A percentile compares a stretch with the other conserved stretches of the same genome.
Conservation (phyloP, 64 coral and sea anemone species). For the Acropora yongei region DNA sequence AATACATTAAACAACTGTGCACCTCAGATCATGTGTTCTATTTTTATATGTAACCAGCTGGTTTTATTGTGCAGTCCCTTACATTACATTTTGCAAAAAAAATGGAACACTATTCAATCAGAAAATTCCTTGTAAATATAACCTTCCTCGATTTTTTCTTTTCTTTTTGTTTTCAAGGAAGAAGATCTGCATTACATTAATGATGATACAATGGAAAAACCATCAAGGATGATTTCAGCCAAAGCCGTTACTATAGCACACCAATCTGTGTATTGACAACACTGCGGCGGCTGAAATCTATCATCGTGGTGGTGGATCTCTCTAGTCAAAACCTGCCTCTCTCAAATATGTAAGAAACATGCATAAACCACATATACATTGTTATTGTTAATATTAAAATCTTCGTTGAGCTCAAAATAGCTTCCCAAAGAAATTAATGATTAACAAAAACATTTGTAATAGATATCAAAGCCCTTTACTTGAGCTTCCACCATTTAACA, state of each 20-base stretch:
- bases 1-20: not conserved
- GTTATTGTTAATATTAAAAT: not conserved
- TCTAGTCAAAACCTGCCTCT: not conserved
- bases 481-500: not conserved
- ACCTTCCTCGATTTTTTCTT: not conserved
- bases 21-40: not conserved
- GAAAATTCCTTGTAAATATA: not conserved
- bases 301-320: too few species aligned
- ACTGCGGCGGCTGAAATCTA: too few species aligned
- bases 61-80: not conserved
- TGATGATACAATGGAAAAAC: not conserved
- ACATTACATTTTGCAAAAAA: not conserved
- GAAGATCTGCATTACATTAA: not conserved
- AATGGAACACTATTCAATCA: too few species aligned
- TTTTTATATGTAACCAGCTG: too few species aligned
- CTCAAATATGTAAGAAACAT: conserved; percentile 9
- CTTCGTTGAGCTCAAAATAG: not conserved
- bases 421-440: not conserved
- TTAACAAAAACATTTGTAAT: not conserved
- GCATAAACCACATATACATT: not conserved
- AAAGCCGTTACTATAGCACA: not conserved
- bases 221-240: not conserved
- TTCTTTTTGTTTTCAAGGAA: not conserved
- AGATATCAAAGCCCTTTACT: not conserved
- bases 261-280: too few species aligned